A percentile compares a stretch with the other conserved stretches of the same genome.
Conservation (phyloP, 2,888 invertebrate genomes). For the Bruchidius siliquastri region DNA sequence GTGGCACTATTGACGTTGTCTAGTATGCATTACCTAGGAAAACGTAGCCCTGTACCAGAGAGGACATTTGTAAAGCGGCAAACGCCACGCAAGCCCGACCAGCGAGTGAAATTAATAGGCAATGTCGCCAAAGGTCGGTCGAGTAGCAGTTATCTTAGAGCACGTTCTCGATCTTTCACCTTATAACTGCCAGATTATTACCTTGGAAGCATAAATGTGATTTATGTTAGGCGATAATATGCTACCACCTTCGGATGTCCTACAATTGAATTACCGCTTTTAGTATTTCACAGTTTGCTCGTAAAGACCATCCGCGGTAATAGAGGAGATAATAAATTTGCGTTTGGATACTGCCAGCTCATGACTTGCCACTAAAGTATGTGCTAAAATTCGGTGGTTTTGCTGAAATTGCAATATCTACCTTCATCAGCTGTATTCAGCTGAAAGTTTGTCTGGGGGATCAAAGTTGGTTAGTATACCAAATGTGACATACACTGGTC, state of each 20-base stretch:
- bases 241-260: conserved; percentile 14
- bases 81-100: not conserved
- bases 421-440: not conserved
- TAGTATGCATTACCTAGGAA: not conserved
- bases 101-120: not conserved
- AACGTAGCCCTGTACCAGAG: not conserved
- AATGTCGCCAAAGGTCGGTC: conserved; percentile 5
- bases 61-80: not conserved
- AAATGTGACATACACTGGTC: too few relatives aligned
- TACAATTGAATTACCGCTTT: not conserved
- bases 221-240: conserved; percentile 12
- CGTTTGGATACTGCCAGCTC: not conserved
- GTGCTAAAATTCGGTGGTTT: not conserved
- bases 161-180: conserved; percentile 21
- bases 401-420: not conserved
- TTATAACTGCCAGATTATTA: conserved; percentile 20
- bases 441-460: too few relatives aligned
- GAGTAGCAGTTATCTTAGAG: conserved; percentile 9
- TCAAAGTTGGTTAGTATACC: too few relatives aligned
- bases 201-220: conserved; percentile 16
- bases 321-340: not conserved
- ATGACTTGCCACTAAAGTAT: not conserved
- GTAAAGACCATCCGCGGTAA: not conserved
- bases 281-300: not conserved
- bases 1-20: too few relatives aligned